Conservation (phyloP, 2,888 invertebrate species). For the Cryptocephalus moraei region DNA sequence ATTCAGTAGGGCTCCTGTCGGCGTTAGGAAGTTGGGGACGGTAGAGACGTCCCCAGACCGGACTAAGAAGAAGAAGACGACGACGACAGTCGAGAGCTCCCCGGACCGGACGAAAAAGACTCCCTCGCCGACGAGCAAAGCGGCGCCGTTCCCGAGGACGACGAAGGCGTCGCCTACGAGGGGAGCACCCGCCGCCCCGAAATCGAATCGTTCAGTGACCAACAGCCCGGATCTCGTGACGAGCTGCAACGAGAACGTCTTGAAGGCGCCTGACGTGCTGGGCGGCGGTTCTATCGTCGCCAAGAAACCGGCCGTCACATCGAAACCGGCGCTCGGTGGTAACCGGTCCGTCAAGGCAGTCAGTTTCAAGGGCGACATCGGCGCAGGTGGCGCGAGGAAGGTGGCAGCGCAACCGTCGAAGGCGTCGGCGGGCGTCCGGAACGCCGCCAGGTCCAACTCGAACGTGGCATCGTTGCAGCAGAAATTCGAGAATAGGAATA, state of each 20-base stretch:
- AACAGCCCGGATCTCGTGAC: constrained; percentile 64
- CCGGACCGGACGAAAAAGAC: constrained; percentile 17
- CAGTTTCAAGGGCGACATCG: constrained; percentile 36
- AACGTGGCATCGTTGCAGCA: constrained; percentile 70
- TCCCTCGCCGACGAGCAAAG: constrained; percentile 23
- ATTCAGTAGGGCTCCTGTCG: constrained; percentile 18
- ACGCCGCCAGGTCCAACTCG: constrained; percentile 47
- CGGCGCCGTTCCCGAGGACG: constrained; percentile 43
- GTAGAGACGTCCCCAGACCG: constrained; percentile 16
- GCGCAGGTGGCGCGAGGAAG: constrained; percentile 14
- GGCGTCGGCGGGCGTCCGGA: constrained; percentile 37
- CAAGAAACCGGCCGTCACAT: constrained; percentile 25
- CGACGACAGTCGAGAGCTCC: constrained; percentile 10
- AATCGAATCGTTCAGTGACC: constrained; percentile 23
- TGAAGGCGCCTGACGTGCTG: constrained; percentile 54
- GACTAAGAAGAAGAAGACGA: constrained; percentile 12
- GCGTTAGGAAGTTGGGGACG: constrained; percentile 13
- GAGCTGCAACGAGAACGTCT: constrained; percentile 47
- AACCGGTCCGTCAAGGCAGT: constrained; percentile 24
- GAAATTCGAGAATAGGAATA: constrained; percentile 56
- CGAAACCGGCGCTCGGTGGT: constrained; percentile 27
- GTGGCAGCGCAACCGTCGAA: constrained; percentile 6
- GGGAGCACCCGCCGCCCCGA: constrained; percentile 16
- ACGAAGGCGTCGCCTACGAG: constrained; percentile 31
- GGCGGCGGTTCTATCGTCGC: constrained; percentile 34